These are phyloP conservation scores for Symphodus melops DNA, from an alignment of 2,113 vertebrate genomes.

Conservation along the genomic window DNA sequence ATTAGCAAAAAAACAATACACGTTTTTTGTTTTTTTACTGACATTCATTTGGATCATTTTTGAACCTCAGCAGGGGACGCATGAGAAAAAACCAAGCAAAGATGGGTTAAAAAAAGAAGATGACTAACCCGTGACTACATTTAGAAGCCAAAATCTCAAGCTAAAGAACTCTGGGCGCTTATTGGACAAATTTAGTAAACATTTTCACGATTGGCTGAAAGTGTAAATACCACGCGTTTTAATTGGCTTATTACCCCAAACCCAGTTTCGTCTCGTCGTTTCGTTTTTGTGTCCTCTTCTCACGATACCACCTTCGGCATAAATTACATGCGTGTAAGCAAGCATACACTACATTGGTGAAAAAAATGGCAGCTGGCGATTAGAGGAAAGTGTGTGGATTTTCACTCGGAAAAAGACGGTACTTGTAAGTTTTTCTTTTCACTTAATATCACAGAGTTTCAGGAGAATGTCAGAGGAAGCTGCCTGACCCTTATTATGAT, in stretches of 20 bases:
- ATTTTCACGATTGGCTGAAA: constrained; percentile 15
- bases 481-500: neutral
- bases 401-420: constrained; percentile 62
- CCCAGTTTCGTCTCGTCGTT: neutral
- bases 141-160: constrained; percentile 19
- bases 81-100: constrained; percentile 26
- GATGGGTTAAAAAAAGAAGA: constrained; percentile 21
- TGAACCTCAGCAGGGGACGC: constrained; percentile 12
- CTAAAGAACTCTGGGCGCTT: neutral
- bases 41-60: constrained; percentile 14
- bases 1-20: neutral
- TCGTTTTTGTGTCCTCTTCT: neutral
- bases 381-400: constrained; percentile 72
- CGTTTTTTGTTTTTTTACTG: neutral
- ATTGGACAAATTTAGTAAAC: constrained; percentile 50
- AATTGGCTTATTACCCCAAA: constrained; percentile 37
- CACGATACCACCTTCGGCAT: constrained; percentile 59
- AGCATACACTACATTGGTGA: constrained; percentile 71
- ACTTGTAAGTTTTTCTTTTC: constrained; percentile 64
- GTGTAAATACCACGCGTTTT: accelerated
- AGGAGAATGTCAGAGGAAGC: neutral
- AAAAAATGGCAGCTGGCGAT: constrained; percentile 80
- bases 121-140: neutral
- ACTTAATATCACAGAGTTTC: neutral
- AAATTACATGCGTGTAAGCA: constrained; percentile 73